Conservation (phyloP, 2,888 invertebrate genomes). For the Cephus nigrinus region DNA sequence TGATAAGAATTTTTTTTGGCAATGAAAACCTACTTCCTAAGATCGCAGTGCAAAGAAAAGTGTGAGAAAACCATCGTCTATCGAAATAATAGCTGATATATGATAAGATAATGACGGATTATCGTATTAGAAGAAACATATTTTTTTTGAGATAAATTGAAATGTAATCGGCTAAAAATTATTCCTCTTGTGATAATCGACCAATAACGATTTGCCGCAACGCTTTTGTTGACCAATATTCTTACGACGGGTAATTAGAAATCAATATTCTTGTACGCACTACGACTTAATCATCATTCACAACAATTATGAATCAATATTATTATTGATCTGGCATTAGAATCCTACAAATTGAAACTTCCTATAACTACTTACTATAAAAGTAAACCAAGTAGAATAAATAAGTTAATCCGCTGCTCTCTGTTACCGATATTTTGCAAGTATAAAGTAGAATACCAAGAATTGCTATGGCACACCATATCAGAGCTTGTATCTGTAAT, state of each 20-base stretch:
- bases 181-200: neutral
- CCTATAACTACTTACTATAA: constrained; percentile 13
- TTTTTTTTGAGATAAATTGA: neutral
- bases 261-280: neutral
- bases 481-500: constrained; percentile 10
- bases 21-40: neutral
- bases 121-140: neutral
- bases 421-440: constrained; percentile 10
- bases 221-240: neutral
- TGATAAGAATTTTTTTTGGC: neutral
- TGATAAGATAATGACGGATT: neutral
- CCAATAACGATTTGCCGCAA: neutral
- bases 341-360: neutral
- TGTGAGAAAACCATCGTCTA: neutral
- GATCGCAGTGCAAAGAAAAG: neutral
- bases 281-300: too few species aligned
- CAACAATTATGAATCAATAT: too few species aligned
- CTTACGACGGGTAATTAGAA: neutral
- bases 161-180: neutral
- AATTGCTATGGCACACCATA: constrained; percentile 11
- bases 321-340: too few species aligned
- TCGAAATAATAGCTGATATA: neutral
- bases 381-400: constrained; percentile 17
- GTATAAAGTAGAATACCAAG: constrained; percentile 12
- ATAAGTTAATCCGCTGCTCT: neutral